These are phyloP conservation scores for Caenorhabditis remanei DNA, from an alignment of 1,140 invertebrate genomes.

Conservation along the genomic window DNA sequence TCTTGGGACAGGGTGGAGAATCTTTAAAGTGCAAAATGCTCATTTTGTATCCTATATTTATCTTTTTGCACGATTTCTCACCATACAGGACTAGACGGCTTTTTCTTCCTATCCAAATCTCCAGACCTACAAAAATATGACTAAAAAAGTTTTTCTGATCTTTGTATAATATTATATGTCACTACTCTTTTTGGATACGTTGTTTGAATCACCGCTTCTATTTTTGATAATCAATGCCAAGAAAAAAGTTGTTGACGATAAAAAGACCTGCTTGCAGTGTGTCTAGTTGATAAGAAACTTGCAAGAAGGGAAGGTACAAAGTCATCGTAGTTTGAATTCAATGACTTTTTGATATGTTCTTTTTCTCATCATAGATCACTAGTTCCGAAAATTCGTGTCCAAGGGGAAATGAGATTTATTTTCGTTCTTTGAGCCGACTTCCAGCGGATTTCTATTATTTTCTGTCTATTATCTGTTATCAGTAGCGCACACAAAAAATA, in stretches of 20 bases:
- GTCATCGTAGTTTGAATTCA: constrained; percentile 21
- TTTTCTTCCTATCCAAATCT: too few species aligned
- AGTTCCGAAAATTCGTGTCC: background rate
- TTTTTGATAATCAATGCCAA: constrained; percentile 17
- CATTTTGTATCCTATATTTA: background rate
- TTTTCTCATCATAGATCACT: constrained; percentile 23
- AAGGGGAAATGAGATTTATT: background rate
- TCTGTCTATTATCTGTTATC: too few species aligned
- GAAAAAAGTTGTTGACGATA: constrained; percentile 11
- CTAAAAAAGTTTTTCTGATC: background rate
- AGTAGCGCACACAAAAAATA: too few species aligned
- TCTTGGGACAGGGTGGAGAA: background rate
- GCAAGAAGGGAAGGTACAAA: background rate
- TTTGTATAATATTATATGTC: background rate
- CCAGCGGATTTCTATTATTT: background rate
- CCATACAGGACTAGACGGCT: too few species aligned
- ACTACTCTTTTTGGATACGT: background rate
- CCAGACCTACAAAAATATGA: background rate
- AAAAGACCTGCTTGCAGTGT: constrained; percentile 42
- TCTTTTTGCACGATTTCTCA: background rate
- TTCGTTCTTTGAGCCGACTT: background rate
- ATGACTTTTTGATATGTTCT: constrained; percentile 17
- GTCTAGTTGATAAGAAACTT: constrained; percentile 32
- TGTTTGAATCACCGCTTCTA: background rate
- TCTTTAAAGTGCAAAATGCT: constrained; percentile 19